Evolutionary conservation across 2,113 vertebrate species (phyloP), one percentile per base, ranked within the genome.

Genomic region (Tyrannus savana): DNA sequence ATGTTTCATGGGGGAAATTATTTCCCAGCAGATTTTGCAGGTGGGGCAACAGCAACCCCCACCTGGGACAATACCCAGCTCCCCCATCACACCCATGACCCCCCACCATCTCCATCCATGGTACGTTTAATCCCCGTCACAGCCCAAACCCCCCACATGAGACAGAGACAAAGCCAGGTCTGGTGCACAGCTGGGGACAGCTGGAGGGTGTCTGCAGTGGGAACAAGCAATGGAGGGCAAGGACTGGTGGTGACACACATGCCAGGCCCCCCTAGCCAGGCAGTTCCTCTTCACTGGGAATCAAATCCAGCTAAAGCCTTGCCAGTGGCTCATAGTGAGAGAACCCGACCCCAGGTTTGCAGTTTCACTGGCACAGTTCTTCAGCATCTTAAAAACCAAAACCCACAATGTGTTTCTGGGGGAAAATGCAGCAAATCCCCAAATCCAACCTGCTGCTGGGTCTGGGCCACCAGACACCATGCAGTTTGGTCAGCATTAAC

Each of bases 231-330:
- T 3, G 4, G 10, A 44, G 63, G 28, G 10, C 10, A n/a, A 44
- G 46, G 47, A 39, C 11, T 1, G 1, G 14, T 56, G 68, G 33
- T 47, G 59, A 25, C 68, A 69, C 22, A 35, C 10, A 3, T 24
- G 13, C 21, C 18, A 7, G 12, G 1, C 2, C 7, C 22, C 7
- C n/a, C 5, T 74, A 59, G 85, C 15, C 53, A 24, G 22, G 16
- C 1, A 1, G 27, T 23, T 53, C 41, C 39, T 44, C 30, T 52
- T 37, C 31, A 1, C 0, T 25, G 28, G 68, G 37, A 82, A n/a
- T 30, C 53, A 35, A 68, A 68, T 33, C 12, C 53, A 21, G 22
- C 9, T 19, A 22, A 52, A 55, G 42, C 67, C n/a, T 11, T 35
- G 53, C 41, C 62, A 13, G 41, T 4, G 39, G 69, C 28, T 76